Conservation (phyloP, 2,888 invertebrate species). For the Thumatha senex region DNA sequence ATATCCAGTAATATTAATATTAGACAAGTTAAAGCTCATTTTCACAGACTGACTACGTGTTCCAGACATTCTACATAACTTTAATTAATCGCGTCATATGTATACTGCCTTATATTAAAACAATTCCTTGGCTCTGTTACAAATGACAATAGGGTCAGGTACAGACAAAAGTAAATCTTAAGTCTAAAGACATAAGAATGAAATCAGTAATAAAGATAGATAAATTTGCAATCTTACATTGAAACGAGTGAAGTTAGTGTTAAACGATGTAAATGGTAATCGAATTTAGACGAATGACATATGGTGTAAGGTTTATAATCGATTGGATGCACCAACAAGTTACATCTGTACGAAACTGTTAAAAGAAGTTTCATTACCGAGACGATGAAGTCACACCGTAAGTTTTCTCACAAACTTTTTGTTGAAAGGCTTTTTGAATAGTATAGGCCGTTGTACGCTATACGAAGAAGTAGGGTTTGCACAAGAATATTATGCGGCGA, state of each 20-base stretch:
- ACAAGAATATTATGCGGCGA: too few species aligned
- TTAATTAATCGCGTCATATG: constrained; percentile 60
- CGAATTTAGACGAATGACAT: constrained; percentile 1
- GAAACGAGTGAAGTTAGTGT: constrained; percentile 45
- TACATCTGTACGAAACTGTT: constrained; percentile 23
- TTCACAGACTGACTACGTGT: constrained; percentile 21
- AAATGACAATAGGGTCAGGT: constrained; percentile 52
- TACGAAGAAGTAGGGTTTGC: too few species aligned
- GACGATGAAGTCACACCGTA: constrained; percentile 49
- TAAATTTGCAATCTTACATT: constrained; percentile 48
- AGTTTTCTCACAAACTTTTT: constrained; percentile 38
- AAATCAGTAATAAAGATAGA: constrained; percentile 32
- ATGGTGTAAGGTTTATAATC: constrained; percentile 17
- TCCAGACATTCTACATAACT: constrained; percentile 38
- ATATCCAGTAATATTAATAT: constrained; percentile 10
- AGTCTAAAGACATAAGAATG: constrained; percentile 31
- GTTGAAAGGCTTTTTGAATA: constrained; percentile 24
- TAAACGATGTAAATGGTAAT: constrained; percentile 33
- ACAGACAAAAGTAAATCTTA: constrained; percentile 38
- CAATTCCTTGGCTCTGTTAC: constrained; percentile 55
- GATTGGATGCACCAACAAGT: constrained; percentile 1
- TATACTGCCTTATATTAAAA: constrained; percentile 59
- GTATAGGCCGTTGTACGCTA: constrained; percentile 1
- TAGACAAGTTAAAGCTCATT: constrained; percentile 20
- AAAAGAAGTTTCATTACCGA: constrained; percentile 40